Base-by-base conservation (phyloP, 2,113 vertebrate species). In the Ciconia maguari region DNA sequence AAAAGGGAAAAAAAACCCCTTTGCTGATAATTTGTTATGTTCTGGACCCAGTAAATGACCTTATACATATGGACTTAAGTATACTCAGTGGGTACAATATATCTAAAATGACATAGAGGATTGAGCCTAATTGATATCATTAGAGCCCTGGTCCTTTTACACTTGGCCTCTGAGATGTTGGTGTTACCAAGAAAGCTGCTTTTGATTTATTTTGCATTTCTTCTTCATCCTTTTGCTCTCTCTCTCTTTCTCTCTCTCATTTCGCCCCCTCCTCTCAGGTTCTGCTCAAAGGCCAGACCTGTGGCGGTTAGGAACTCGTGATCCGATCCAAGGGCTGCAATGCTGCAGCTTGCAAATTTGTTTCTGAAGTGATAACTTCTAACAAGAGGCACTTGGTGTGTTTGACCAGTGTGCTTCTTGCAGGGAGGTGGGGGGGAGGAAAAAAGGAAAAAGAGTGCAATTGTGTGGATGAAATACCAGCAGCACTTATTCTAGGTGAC, bases 121-220 rank as follows among this genome's bases (percentile, higher is more conserved):
- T 98, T 96, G 96, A 97, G 97, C 97, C 96, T 98, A 98, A 99
- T 98, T 98, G 98, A 98, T 98, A 98, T 99, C 98, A 99, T 98
- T 98, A 97, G 97, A 97, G 97, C 97, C 97, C 97, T 97, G 97
- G 97, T 97, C 96, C 97, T 97, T 95, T 96, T 94, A 93, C 96
- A 97, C 95, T 95, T 98, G 98, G 96, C 98, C 98, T 98, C 95
- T 97, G 96, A 98, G 98, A 98, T 97, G 97, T 96, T 96, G 83
- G 77, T 98, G 96, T 98, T 98, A 98, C 96, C 94, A 97, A 96
- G 97, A 97, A 98, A 98, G 98, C 97, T 97, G 98, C 97, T 97
- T 98, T 98, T 98, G 98, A 98, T 98, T 98, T 98, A 98, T 98
- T 97, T 97, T 97, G 97, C 98, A 98, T 97, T 98, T 97, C 97